phyloP scores from a whole-genome alignment of 53 echinoderm and acorn worm genomes.

The Holothuria leucospilota region DNA sequence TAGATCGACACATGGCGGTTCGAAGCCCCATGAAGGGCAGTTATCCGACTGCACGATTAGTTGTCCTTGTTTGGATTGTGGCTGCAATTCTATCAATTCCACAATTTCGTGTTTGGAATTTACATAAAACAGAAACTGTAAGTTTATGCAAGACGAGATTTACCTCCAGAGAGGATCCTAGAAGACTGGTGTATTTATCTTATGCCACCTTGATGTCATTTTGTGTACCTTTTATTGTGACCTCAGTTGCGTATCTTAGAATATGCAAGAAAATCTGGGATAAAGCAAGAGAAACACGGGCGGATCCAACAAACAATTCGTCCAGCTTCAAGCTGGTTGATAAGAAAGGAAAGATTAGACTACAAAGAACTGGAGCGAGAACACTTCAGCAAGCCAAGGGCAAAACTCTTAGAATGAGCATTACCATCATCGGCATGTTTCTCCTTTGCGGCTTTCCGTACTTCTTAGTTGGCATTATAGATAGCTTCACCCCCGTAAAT shows the following conservation, averaged over 20 bases:
- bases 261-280: slow-evolving; percentile 97
- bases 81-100: slow-evolving; percentile 76
- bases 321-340: slow-evolving; percentile 52
- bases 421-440: slow-evolving; percentile 83
- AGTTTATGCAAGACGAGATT: slow-evolving; percentile 13
- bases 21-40: slow-evolving; percentile 86
- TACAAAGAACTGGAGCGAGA: slow-evolving; percentile 85
- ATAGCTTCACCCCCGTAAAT: slow-evolving; percentile 68
- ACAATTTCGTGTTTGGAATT: slow-evolving; percentile 81
- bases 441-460: slow-evolving; percentile 89
- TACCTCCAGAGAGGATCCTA: background rate
- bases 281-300: slow-evolving; percentile 79
- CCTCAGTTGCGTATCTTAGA: slow-evolving; percentile 83
- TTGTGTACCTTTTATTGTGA: slow-evolving; percentile 83
- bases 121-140: slow-evolving; percentile 1
- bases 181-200: slow-evolving; percentile 60
- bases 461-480: slow-evolving; percentile 83
- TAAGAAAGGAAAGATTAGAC: slow-evolving; percentile 71
- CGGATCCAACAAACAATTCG: slow-evolving; percentile 48
- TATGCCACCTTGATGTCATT: slow-evolving; percentile 84
- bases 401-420: slow-evolving; percentile 93
- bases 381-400: slow-evolving; percentile 85
- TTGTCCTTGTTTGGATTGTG: slow-evolving; percentile 73
- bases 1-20: slow-evolving; percentile 94
- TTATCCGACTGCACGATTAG: slow-evolving; percentile 75